Evolutionary conservation across 2,113 vertebrate genomes (phyloP).

Genomic region (Halcyon senegalensis): DNA sequence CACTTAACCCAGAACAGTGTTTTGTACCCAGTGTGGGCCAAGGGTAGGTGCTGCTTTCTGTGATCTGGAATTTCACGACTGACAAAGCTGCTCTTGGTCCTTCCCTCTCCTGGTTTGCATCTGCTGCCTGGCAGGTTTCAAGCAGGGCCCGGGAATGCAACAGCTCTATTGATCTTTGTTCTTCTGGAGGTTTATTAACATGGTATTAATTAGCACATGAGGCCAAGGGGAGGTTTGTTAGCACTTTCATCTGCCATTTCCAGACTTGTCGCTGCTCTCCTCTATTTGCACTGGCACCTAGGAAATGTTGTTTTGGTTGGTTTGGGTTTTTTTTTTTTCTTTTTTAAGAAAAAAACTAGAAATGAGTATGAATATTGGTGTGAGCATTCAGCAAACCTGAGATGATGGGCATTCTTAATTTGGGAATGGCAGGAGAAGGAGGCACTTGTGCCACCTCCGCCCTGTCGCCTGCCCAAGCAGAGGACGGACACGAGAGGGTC

Average conservation of each 20-base stretch:
- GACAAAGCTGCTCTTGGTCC: background rate
- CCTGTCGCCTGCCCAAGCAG: background rate
- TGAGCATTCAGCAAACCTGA: background rate
- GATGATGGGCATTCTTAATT: rapidly evolving
- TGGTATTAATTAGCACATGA: background rate
- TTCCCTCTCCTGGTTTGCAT: background rate
- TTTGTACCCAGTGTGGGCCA: background rate
- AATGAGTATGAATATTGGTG: rapidly evolving
- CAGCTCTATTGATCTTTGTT: background rate
- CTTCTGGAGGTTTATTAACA: slow-evolving; percentile 20
- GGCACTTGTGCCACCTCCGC: background rate
- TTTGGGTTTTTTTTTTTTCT: too few species aligned
- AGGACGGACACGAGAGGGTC: rapidly evolving
- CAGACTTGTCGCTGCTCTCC: background rate
- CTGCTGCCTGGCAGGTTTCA: background rate
- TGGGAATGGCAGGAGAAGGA: background rate
- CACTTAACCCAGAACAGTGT: rapidly evolving
- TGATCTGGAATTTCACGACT: rapidly evolving
- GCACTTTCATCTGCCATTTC: background rate
- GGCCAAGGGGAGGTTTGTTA: background rate
- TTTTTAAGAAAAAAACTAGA: background rate
- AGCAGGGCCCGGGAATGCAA: background rate
- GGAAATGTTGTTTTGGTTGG: background rate
- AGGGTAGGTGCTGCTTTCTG: background rate
- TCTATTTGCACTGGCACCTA: background rate